Evolutionary conservation across 2,113 vertebrate species (phyloP).

Genomic region (Syngnathoides biaculeatus): DNA sequence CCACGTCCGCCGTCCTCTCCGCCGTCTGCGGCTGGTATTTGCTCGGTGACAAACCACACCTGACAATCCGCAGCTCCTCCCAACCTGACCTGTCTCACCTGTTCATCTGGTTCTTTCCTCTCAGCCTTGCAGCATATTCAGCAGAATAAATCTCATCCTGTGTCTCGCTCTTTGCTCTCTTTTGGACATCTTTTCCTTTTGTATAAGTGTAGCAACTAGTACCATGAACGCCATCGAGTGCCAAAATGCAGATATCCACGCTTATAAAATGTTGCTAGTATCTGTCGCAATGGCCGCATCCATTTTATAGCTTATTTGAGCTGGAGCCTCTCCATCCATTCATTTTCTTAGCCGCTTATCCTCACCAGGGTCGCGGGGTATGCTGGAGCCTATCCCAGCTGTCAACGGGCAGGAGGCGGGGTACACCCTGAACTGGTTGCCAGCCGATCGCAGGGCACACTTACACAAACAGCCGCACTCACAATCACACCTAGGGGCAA

Average conservation of each 20-base stretch:
- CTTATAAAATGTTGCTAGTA: neutral
- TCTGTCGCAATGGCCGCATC: neutral
- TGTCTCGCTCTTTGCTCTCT: neutral
- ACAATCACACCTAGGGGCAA: too few relatives aligned
- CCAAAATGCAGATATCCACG: neutral
- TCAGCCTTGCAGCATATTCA: neutral
- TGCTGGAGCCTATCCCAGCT: neutral
- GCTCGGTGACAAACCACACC: constrained; percentile 56
- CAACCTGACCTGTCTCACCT: constrained; percentile 65
- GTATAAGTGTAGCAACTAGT: neutral
- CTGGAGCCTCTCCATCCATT: too few relatives aligned
- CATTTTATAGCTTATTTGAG: neutral
- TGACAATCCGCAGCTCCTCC: constrained; percentile 46
- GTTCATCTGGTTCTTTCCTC: constrained; percentile 50
- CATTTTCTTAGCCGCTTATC: too few relatives aligned
- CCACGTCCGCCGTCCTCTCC: neutral
- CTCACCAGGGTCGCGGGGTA: too few relatives aligned
- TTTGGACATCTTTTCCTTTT: neutral
- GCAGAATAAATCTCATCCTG: neutral
- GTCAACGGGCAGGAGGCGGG: neutral
- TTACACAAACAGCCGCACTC: too few relatives aligned
- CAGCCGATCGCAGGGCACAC: too few relatives aligned
- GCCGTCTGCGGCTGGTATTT: constrained; percentile 27
- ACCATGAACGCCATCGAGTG: neutral
- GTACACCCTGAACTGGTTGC: neutral